Percentiles rank a stretch among this genome's conserved stretches.
These are phyloP conservation scores for Geotrupes spiniger DNA, from an alignment of 2,888 invertebrate genomes.

Conservation along the genomic window DNA sequence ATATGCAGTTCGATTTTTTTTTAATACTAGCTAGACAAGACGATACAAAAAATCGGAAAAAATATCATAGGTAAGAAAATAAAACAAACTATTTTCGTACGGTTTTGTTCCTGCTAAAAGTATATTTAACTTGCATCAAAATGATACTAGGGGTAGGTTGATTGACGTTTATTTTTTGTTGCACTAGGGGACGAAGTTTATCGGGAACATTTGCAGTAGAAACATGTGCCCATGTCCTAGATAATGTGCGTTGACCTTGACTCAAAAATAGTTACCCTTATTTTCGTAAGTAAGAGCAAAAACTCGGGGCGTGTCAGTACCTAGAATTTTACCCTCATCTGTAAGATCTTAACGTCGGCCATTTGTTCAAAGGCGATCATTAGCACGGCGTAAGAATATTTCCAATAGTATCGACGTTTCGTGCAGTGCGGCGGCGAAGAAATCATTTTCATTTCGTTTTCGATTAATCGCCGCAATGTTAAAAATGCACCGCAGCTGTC, in stretches of 20 bases:
- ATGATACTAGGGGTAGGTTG: neutral
- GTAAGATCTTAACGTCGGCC: neutral
- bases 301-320: conserved; percentile 5
- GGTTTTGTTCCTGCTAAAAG: too few relatives aligned
- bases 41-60: too few relatives aligned
- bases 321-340: conserved; percentile 8
- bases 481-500: neutral
- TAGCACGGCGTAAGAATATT: neutral
- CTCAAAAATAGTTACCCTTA: conserved; percentile 7
- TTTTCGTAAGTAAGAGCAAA: conserved; percentile 6
- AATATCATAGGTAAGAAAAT: too few relatives aligned
- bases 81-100: too few relatives aligned
- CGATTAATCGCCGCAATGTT: too few relatives aligned
- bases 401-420: too few relatives aligned
- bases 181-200: neutral
- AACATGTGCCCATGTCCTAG: conserved; percentile 4
- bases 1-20: too few relatives aligned
- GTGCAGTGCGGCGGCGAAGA: neutral
- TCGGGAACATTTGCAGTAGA: neutral
- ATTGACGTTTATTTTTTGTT: conserved; percentile 3
- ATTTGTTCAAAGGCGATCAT: conserved; percentile 3
- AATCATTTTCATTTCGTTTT: too few relatives aligned
- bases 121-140: neutral
- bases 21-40: too few relatives aligned
- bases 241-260: neutral